Base-by-base conservation (phyloP, 2,113 vertebrate genomes). In the Archilochus colubris region DNA sequence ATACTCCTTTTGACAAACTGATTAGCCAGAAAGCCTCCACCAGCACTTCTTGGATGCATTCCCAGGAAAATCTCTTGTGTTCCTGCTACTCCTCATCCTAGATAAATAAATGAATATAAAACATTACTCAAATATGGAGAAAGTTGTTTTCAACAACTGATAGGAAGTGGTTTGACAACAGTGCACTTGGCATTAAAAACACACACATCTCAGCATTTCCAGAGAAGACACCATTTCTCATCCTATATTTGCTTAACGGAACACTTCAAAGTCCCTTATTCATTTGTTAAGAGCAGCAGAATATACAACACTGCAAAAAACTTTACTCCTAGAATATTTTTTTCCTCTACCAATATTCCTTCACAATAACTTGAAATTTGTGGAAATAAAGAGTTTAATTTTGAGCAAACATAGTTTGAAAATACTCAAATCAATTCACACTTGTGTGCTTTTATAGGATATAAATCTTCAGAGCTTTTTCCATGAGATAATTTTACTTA, bases 91-190 rank as follows among this genome's bases (percentile, higher is more conserved):
- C 73, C 24, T 87, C 57, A 87, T 63, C 87, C 67, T 82, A 73
- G 67, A 82, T 67, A 91, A 90, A 85, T 40, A 86, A 62, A 86
- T 55, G 11, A 91, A 73, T 51, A 62, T 51, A 69, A 83, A 94
- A 46, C 63, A 91, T 87, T 82, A 89, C 68, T 86, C 68, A 91
- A 95, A 80, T 62, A 91, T 6, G 57, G 24, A 88, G 76, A 95
- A 95, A 89, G 61, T 83, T 81, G 48, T 83, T 95, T 93, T 93
- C 93, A 93, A 22, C 79, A 84, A 72, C 61, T 74, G 43, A 75
- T 67, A 67, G 23, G 28, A 94, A 86, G 24, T 10, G 1, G 79
- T 92, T 82, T 75, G 69, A 25, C 89, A 70, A 58, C 3, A 70
- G 64, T 13, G 54, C 46, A 59, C 46, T 70, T 63, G 14, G 59